Evolutionary conservation across 2,888 invertebrate genomes (phyloP).

Genomic region (Allophyes oxyacanthae): DNA sequence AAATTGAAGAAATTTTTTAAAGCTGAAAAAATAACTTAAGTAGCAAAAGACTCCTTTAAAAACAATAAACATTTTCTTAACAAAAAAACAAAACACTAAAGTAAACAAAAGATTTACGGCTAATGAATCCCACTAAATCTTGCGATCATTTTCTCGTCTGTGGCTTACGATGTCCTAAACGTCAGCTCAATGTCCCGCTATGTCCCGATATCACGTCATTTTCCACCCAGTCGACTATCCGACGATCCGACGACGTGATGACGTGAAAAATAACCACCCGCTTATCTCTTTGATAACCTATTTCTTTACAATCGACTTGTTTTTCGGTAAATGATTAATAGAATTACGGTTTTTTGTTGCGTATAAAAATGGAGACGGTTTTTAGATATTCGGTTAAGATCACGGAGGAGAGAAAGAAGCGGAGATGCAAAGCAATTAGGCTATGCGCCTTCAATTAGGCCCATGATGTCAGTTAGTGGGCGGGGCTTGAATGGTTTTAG

Average conservation of each 20-base stretch:
- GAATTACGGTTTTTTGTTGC: slow-evolving; percentile 15
- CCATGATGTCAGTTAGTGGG: too few species aligned
- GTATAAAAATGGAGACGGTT: not conserved
- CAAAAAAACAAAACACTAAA: slow-evolving; percentile 11
- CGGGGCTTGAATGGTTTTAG: too few species aligned
- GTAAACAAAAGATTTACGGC: slow-evolving; percentile 14
- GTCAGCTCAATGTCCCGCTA: slow-evolving; percentile 24
- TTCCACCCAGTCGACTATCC: slow-evolving; percentile 43
- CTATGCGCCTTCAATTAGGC: too few species aligned
- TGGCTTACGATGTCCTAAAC: slow-evolving; percentile 27
- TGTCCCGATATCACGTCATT: slow-evolving; percentile 52
- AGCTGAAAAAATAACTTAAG: too few species aligned
- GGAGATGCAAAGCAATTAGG: too few species aligned
- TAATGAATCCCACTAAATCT: slow-evolving; percentile 36
- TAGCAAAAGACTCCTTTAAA: too few species aligned
- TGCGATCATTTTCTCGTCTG: slow-evolving; percentile 48
- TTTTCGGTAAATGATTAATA: slow-evolving; percentile 55
- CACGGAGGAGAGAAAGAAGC: too few species aligned
- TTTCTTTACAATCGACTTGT: slow-evolving; percentile 53
- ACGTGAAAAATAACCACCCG: slow-evolving; percentile 53
- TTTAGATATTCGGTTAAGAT: too few species aligned
- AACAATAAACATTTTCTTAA: slow-evolving; percentile 2
- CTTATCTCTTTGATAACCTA: slow-evolving; percentile 55
- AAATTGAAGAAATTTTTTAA: too few species aligned
- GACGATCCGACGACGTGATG: slow-evolving; percentile 39